Conservation (phyloP, 2,113 vertebrate species). For the Malurus elegans region DNA sequence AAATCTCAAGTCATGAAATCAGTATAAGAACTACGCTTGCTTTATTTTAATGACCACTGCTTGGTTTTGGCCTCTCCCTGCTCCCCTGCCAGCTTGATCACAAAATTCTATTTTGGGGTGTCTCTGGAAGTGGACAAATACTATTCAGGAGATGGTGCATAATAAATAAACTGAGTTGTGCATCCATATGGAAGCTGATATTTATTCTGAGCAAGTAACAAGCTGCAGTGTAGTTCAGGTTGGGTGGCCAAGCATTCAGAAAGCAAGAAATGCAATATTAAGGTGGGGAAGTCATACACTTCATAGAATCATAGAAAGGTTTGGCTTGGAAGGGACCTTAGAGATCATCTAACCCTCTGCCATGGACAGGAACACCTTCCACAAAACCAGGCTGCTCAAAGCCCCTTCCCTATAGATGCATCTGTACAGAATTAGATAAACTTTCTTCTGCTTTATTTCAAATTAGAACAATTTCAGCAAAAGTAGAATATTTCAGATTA, state of each 20-base stretch:
- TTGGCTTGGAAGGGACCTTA: neutral
- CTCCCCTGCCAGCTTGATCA: neutral
- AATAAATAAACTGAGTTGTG: neutral
- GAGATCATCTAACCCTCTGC: neutral
- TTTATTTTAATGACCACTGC: neutral
- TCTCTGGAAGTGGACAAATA: neutral
- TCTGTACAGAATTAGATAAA: neutral
- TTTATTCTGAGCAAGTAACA: neutral
- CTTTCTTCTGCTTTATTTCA: neutral
- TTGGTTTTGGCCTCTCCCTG: neutral
- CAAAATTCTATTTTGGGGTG: neutral
- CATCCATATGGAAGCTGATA: neutral
- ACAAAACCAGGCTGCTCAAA: neutral
- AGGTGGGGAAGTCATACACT: neutral
- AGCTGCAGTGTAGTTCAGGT: neutral
- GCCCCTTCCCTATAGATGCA: neutral
- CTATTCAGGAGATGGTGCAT: neutral
- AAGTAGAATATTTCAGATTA: neutral
- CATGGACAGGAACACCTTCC: neutral
- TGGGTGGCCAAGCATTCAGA: constrained; percentile 16
- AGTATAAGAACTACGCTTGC: neutral
- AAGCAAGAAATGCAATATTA: constrained; percentile 14
- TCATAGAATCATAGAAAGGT: neutral
- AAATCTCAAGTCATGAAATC: neutral
- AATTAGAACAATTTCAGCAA: neutral